Evolutionary conservation across 2,113 vertebrate genomes (phyloP).

Genomic region (Chlamydotis undulata): DNA sequence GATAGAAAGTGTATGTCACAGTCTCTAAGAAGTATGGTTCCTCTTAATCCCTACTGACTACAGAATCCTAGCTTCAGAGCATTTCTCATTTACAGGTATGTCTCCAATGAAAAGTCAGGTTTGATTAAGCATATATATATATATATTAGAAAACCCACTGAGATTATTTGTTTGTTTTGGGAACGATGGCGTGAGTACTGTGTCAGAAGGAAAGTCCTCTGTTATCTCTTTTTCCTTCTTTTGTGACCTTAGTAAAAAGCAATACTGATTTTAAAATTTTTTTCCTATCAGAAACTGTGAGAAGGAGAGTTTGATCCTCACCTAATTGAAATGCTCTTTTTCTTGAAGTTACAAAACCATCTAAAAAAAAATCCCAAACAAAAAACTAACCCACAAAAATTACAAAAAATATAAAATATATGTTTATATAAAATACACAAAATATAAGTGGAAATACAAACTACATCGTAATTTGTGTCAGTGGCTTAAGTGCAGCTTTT

Average conservation of each 20-base stretch:
- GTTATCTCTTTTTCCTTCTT: background rate
- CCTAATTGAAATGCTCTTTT: background rate
- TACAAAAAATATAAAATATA: background rate
- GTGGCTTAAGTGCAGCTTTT: background rate
- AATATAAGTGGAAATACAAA: background rate
- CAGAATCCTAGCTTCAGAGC: background rate
- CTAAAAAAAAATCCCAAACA: background rate
- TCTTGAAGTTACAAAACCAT: background rate
- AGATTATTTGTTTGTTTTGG: background rate
- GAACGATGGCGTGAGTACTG: background rate
- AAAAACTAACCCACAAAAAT: background rate
- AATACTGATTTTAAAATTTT: background rate
- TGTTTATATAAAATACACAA: background rate
- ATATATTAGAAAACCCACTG: accelerated
- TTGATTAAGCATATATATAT: background rate
- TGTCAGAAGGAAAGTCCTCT: background rate
- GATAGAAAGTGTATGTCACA: background rate
- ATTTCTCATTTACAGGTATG: background rate
- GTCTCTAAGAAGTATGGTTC: background rate
- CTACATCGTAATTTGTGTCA: background rate
- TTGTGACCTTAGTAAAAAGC: background rate
- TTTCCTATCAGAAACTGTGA: background rate
- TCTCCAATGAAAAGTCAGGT: background rate
- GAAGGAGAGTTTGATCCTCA: background rate
- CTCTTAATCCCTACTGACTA: background rate